Conservation (phyloP, 2,113 vertebrate species). For the Corynorhinus townsendii region DNA sequence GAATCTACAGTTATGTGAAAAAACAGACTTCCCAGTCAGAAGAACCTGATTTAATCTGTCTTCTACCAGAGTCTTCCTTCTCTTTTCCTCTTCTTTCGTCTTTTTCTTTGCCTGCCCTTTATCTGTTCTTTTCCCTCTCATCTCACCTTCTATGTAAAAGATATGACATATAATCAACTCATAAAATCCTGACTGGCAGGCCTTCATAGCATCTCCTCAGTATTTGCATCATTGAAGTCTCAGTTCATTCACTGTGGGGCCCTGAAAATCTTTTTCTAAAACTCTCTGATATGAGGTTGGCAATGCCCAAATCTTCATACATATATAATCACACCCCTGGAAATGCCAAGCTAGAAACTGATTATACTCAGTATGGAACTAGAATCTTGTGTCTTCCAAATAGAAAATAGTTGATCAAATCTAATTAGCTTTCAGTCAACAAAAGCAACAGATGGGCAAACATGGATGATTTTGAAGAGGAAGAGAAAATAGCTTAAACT, state of each 20-base stretch:
- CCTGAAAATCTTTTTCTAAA: not conserved
- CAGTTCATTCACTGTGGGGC: not conserved
- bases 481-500: constrained; percentile 40
- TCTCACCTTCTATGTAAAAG: not conserved
- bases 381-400: constrained; percentile 6
- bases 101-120: not conserved
- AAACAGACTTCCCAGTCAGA: constrained; percentile 8
- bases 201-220: not conserved
- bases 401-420: constrained; percentile 59
- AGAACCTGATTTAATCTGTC: constrained; percentile 3
- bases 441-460: constrained; percentile 38
- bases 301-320: not conserved
- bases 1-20: constrained; percentile 13
- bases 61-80: not conserved
- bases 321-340: not conserved
- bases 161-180: not conserved
- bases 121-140: not conserved
- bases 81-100: not conserved
- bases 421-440: constrained; percentile 53
- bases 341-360: constrained; percentile 35
- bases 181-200: not conserved
- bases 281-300: not conserved
- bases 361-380: not conserved
- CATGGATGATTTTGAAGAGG: constrained; percentile 31
- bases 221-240: not conserved